A percentile compares a stretch with the other conserved stretches of the same genome.
Evolutionary conservation across 2,888 invertebrate species (phyloP).

Genomic region (Drosophila flavopinicola): DNA sequence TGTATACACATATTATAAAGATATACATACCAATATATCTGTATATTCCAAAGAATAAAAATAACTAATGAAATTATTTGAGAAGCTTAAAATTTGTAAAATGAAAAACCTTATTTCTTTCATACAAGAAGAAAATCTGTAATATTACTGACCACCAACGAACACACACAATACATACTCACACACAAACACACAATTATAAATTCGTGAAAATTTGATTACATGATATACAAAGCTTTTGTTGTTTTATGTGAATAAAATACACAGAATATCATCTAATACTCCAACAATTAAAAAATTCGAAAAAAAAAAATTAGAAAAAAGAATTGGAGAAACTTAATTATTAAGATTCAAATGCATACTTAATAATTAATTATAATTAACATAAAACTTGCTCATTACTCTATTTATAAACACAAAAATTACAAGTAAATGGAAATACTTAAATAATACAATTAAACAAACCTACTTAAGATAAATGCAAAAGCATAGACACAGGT

Average conservation of each 20-base stretch:
- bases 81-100: constrained; percentile 43
- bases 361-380: constrained; percentile 70
- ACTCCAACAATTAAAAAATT: constrained; percentile 46
- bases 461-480: constrained; percentile 63
- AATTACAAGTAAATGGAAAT: constrained; percentile 67
- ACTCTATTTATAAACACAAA: constrained; percentile 69
- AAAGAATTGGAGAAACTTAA: constrained; percentile 46
- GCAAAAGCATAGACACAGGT: constrained; percentile 52
- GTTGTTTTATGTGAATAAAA: constrained; percentile 67
- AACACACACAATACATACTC: constrained; percentile 25
- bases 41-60: constrained; percentile 24
- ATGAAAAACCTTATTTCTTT: constrained; percentile 23
- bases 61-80: constrained; percentile 48
- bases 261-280: constrained; percentile 68
- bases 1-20: constrained; percentile 22
- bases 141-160: constrained; percentile 50
- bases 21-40: too few relatives aligned
- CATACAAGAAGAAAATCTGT: constrained; percentile 28
- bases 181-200: constrained; percentile 28
- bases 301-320: constrained; percentile 28
- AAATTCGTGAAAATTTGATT: constrained; percentile 11
- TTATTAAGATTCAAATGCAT: constrained; percentile 64
- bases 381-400: constrained; percentile 76
- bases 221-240: constrained; percentile 55
- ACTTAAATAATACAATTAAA: constrained; percentile 68